Evolutionary conservation across 37 sponge, comb jelly and placozoan genomes (phyloP), one percentile per base, ranked within the genome.

Genomic region (Lycopodina hypogea): DNA sequence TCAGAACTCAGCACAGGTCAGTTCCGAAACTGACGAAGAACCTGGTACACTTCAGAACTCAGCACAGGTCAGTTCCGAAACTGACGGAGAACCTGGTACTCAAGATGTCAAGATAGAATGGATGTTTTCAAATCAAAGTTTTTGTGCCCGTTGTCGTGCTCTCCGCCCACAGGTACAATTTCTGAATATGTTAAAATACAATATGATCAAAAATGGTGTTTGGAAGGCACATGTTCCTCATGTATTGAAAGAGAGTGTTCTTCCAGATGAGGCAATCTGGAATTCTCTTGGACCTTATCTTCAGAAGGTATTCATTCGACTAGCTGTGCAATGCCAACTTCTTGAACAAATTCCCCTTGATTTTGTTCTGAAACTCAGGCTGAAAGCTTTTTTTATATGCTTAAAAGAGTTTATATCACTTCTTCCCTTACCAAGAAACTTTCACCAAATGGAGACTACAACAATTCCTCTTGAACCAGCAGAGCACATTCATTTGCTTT

Each of bases 391-490:
- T 12, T 8, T 69, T 1, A 7, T 8, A 23, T 38, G 22, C 33
- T 23, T 79, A 23, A 23, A 36, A 1, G 69, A 79, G 33, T 40
- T 79, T 18, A 36, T 79, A 15, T 69, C 79, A 23, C 79, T 69
- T 26, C 40, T 79, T 45, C 79, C 79, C 24, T 6, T 75, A 4
- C 76, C 76, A 18, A 37, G 19, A 21, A 38, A 18, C 38, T 9
- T 29, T 38, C 23, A 15, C 9, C 3, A 34, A 7, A 17, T 4
- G 1, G 56, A 75, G 32, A 29, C 19, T 3, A 3, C 37, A 17
- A 35, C 1, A 3, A 53, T 1, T 12, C 21, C 38, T 29, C 22
- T 33, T 23, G 4, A 38, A 22, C 36, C 11, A 0, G 69, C 58
- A 0, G 28, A 28, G 15, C 35, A 56, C 2, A 8, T 69, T 3